Base-by-base conservation (phyloP, 1,140 invertebrate species). In the Drosophila obscura region DNA sequence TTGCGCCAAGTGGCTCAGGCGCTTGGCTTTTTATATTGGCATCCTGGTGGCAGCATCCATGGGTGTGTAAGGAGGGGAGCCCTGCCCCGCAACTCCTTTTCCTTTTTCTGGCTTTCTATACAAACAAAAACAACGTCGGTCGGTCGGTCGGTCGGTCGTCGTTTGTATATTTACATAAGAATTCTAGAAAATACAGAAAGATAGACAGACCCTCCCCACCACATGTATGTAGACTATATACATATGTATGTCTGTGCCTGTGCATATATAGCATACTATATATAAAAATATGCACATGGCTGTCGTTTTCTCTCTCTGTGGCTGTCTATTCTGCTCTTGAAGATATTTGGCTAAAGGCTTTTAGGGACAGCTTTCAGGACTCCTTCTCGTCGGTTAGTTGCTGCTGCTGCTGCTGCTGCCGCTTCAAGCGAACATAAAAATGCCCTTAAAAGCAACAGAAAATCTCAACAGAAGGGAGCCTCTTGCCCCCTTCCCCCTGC, bases 341-440 rank as follows among this genome's bases (percentile, higher is more conserved):
- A 85, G 82, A 85, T 85, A 85, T 85, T 85, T 87, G 78, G 82
- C 82, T 82, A 85, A 85, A 85, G 83, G 82, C 82, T 87, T 85
- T 85, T 85, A 85, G 82, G 76, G 78, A 80, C 82, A 75, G 82
- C 78, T 71, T 66, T 50, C 67, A 71, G 67, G 67, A 69, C 67
- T 71, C 64, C 51, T 71, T 71, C 35, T 39, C 35, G 82, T 66
- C 71, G 58, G 77, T 85, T 85, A 85, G 81, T 78, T 87, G 81
- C 64, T 9, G 31, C 9, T 35, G 19, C 19, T 19, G 19, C 19
- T 19, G 19, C 9, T 35, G 31, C 31, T 39, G 35, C 35, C 82
- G 82, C 82, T 85, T 85, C 82, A 64, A 85, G 82, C 74, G 65
- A 82, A 85, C 82, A 85, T 85, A 85, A 85, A 85, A 85, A 85